Base-by-base conservation (phyloP, 92 coral and sea anemone genomes). In the Epizoanthus ramosus region DNA sequence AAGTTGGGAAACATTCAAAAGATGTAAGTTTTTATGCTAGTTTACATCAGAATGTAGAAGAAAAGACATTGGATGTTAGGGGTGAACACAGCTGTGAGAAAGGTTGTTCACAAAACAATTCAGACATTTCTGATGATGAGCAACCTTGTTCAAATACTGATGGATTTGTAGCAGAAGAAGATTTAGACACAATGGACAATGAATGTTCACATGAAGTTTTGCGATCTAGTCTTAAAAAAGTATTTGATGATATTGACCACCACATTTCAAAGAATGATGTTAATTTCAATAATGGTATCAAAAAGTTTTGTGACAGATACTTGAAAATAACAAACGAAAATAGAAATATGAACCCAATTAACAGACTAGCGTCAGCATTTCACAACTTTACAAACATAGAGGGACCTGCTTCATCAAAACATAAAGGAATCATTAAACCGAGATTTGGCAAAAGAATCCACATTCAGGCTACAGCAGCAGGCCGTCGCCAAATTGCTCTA, bases 281-380 rank as follows among this genome's bases (percentile, higher is more conserved):
- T 8, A 72, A 70, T 70, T 41, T 70, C 21, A 70, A 70, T 33
- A 45, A 41, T 72, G 77, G 77, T 1, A 72, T 72, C 16, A 15
- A n/a, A 41, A 72, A n/a, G 77, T 72, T 72, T 50, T 72, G 77
- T 23, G 58, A 72, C 17, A 19, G 77, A n/a, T 72, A 72, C 77
- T 3, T 72, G 35, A 72, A 72, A 47, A 72, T 72, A 45, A 18
- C 17, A 41, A 24, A 72, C 60, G 52, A 45, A 41, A 50, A 47
- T 18, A 19, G 4, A 45, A 47, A 50, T 6, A 41, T 19, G 16
- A 50, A 47, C 57, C 52, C 58, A 72, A 72, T 63, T 63, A 72
- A 50, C 58, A 72, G 77, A 72, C 16, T 50, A 6, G 60, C 77
- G 9, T 16, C 77, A 50, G 60, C 61, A 72, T 22, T 72, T 13